Conservation (phyloP, 2,888 invertebrate genomes). For the Halocaridina rubra region DNA sequence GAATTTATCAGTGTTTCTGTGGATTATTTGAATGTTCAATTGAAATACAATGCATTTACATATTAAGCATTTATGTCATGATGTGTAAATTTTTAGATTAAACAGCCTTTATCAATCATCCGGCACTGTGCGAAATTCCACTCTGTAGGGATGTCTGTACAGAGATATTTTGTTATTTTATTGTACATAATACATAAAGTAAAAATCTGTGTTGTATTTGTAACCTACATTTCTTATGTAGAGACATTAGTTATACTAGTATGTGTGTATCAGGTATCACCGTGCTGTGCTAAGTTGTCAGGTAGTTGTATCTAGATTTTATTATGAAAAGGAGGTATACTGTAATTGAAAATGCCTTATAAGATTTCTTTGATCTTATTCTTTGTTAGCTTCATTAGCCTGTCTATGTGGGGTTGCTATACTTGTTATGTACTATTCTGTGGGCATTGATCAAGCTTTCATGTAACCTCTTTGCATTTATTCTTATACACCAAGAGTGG, state of each 20-base stretch:
- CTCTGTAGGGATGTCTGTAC: slow-evolving; percentile 56
- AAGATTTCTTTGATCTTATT: background rate
- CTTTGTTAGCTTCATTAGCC: too few species aligned
- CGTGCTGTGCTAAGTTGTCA: background rate
- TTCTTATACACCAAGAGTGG: too few species aligned
- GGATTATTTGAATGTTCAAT: background rate
- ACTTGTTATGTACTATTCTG: too few species aligned
- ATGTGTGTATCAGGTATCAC: too few species aligned
- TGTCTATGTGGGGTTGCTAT: too few species aligned
- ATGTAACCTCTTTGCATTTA: too few species aligned
- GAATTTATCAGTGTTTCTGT: background rate
- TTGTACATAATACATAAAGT: slow-evolving; percentile 58
- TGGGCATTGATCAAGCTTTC: too few species aligned
- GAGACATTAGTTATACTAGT: too few species aligned
- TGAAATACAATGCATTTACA: slow-evolving; percentile 37
- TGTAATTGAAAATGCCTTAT: background rate
- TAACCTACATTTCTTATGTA: too few species aligned
- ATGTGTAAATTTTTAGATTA: slow-evolving; percentile 31
- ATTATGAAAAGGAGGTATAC: background rate
- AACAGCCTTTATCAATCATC: slow-evolving; percentile 32
- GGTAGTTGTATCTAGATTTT: background rate
- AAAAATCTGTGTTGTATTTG: slow-evolving; percentile 20
- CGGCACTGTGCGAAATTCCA: slow-evolving; percentile 52
- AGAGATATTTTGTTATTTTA: slow-evolving; percentile 62
- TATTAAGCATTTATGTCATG: slow-evolving; percentile 39